Conservation (phyloP, 2,113 vertebrate genomes). For the Gavia stellata region DNA sequence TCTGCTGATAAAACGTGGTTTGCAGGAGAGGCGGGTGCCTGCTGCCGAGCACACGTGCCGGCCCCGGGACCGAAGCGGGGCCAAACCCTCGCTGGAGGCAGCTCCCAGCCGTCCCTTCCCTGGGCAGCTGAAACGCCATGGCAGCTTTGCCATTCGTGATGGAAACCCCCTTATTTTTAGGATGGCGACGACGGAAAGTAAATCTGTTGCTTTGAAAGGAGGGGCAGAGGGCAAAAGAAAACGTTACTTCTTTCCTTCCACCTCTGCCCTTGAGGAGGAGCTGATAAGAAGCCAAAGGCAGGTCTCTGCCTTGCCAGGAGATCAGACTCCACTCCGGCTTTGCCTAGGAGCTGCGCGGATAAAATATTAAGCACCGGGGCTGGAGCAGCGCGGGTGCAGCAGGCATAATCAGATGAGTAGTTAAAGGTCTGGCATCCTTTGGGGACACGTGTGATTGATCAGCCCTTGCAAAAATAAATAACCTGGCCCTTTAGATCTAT, state of each 20-base stretch:
- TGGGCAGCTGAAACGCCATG: not conserved
- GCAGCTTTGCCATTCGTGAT: not conserved
- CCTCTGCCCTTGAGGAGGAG: not conserved
- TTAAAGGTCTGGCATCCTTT: constrained; percentile 69
- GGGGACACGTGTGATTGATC: constrained; percentile 71
- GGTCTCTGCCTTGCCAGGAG: not conserved
- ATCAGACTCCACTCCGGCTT: not conserved
- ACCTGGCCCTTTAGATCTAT: constrained; percentile 52
- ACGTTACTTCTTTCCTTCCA: constrained; percentile 20
- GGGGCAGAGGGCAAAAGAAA: not conserved
- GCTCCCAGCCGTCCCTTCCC: not conserved
- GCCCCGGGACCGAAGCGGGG: not conserved
- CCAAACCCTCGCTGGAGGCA: not conserved
- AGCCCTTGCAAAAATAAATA: constrained; percentile 67
- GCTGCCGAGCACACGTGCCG: not conserved
- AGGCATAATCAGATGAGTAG: constrained; percentile 68
- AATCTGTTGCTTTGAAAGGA: constrained; percentile 36
- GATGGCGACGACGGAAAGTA: not conserved
- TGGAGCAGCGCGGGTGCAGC: not conserved
- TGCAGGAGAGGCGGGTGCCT: not conserved
- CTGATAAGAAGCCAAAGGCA: not conserved
- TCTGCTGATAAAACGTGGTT: not conserved
- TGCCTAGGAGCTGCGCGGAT: constrained; percentile 6
- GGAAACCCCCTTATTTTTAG: not conserved
- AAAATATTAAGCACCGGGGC: constrained; percentile 56